Evolutionary conservation across 2,797 vertebrate genomes (phyloP).

Genomic region (Myotis planiceps): DNA sequence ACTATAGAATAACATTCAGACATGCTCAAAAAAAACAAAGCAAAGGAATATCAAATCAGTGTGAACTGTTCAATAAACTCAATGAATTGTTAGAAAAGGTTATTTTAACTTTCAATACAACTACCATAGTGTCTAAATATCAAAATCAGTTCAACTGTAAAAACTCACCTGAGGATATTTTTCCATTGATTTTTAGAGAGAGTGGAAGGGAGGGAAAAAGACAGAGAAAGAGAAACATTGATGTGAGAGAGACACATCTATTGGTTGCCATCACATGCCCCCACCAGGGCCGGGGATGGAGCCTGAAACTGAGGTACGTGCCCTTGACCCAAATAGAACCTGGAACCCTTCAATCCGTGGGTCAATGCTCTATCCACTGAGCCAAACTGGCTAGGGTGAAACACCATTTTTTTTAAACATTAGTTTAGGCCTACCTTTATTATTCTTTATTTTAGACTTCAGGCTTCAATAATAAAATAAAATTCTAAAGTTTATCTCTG

Average conservation of each 20-base stretch:
- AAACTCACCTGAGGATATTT: not conserved
- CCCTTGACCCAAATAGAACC: no score
- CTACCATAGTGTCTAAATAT: constrained; percentile 7
- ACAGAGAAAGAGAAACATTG: no score
- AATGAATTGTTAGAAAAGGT: constrained; percentile 23
- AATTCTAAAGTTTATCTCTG: constrained; percentile 54
- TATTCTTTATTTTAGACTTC: not conserved
- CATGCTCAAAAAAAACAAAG: constrained; percentile 44
- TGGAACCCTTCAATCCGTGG: no score
- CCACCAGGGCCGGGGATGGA: no score
- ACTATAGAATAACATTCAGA: not conserved
- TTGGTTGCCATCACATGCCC: no score
- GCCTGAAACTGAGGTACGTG: no score
- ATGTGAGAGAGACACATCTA: no score
- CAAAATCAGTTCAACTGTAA: not conserved
- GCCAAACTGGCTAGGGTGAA: not conserved
- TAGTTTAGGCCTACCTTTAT: constrained; percentile 12
- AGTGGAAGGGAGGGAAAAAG: no score
- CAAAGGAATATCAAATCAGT: not conserved
- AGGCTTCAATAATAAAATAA: constrained; percentile 45
- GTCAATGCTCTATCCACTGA: no score
- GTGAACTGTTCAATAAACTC: constrained; percentile 6
- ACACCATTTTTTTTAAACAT: constrained; percentile 40
- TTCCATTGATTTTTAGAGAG: no score
- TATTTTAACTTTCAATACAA: constrained; percentile 16